These are phyloP conservation scores for Carduelis carduelis DNA, from an alignment of 2,797 vertebrate genomes.

Conservation along the genomic window DNA sequence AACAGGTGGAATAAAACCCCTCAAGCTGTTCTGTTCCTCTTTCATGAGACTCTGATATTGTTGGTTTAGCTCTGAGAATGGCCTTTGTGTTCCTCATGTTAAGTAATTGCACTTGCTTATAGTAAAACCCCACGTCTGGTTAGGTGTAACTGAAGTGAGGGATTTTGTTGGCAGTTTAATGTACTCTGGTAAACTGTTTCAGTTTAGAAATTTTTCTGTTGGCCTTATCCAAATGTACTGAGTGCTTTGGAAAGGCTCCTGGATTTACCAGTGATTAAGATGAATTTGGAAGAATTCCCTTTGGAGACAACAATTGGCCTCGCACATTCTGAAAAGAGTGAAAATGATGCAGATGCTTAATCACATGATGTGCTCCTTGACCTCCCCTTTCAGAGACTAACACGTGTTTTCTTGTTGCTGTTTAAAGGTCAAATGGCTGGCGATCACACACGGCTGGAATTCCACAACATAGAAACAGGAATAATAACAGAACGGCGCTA, in stretches of 20 bases:
- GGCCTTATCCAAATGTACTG: neutral
- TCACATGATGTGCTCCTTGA: neutral
- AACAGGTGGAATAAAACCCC: neutral
- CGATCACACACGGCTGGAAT: slow-evolving; percentile 96
- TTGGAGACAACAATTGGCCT: neutral
- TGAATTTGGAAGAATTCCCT: neutral
- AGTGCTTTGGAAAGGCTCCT: neutral
- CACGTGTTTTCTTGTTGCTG: slow-evolving; percentile 38
- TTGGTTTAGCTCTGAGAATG: neutral
- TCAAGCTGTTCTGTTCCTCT: neutral
- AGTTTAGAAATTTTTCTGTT: neutral
- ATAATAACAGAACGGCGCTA: slow-evolving; percentile 95
- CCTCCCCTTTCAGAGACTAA: slow-evolving; percentile 19
- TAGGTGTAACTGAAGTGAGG: neutral
- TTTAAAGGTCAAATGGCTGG: slow-evolving; percentile 94
- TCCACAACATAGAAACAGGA: slow-evolving; percentile 98
- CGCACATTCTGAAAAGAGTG: neutral
- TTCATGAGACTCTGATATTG: neutral
- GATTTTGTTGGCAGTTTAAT: neutral
- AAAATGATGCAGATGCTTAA: neutral
- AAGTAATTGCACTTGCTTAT: neutral
- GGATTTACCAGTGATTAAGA: neutral
- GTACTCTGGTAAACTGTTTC: neutral
- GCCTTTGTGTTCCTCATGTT: neutral
- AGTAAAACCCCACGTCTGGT: neutral